phyloP scores from a whole-genome alignment of 2,797 vertebrate species.

The Dicrostonyx torquatus region DNA sequence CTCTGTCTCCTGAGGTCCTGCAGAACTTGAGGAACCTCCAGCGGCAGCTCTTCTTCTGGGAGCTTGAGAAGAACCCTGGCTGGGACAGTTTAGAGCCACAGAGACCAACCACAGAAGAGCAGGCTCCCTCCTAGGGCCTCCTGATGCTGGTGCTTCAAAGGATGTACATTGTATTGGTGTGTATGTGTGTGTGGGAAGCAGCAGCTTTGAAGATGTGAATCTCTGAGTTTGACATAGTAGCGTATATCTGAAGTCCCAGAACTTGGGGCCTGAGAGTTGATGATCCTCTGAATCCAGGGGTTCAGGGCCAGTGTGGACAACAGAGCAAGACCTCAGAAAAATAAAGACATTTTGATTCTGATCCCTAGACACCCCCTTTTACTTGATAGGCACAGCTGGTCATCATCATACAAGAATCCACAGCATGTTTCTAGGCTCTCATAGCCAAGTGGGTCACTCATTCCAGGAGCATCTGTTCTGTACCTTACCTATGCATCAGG shows the following conservation, averaged over 20 bases:
- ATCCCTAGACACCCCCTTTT: neutral
- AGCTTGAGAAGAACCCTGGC: constrained; percentile 79
- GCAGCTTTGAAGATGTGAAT: neutral
- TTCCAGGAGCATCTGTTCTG: neutral
- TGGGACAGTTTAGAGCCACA: constrained; percentile 61
- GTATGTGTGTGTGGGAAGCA: neutral
- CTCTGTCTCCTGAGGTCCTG: constrained; percentile 84
- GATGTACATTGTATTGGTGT: neutral
- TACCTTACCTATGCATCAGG: neutral
- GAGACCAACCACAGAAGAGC: neutral
- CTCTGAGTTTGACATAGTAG: neutral
- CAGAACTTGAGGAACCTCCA: constrained; percentile 88
- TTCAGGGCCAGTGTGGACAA: neutral
- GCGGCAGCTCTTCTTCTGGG: constrained; percentile 84
- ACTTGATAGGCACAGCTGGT: neutral
- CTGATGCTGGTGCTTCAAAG: rapidly evolving
- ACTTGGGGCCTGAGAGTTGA: neutral
- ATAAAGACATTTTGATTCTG: neutral
- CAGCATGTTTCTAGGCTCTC: neutral
- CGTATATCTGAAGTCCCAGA: neutral
- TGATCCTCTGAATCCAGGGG: neutral
- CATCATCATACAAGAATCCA: neutral
- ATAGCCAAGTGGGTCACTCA: neutral
- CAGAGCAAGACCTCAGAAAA: neutral
- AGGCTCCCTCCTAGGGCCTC: neutral